phyloP scores from a whole-genome alignment of 2,888 invertebrate species.

The Cepaea hortensis region DNA sequence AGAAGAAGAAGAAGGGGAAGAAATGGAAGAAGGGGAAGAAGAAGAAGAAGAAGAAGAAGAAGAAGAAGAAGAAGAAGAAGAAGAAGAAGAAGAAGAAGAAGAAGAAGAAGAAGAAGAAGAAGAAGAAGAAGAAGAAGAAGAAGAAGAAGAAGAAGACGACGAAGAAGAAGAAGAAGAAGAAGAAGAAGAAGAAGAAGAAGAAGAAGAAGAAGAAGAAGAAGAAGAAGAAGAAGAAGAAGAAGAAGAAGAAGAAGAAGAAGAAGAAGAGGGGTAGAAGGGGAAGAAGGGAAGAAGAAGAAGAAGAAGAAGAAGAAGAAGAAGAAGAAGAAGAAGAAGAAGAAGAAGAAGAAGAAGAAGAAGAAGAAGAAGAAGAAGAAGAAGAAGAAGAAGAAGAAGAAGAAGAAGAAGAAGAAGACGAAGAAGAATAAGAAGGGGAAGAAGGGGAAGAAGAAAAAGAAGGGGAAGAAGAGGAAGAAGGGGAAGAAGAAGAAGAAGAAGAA shows the following conservation, averaged over 20 bases:
- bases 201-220: conserved; percentile 14
- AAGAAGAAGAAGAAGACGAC: not conserved
- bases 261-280: not conserved
- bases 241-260: conserved; percentile 6
- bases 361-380: conserved; percentile 19
- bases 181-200: conserved; percentile 12
- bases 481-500: too few relatives aligned
- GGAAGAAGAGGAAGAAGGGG: too few relatives aligned
- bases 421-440: too few relatives aligned
- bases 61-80: not conserved
- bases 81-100: conserved; percentile 11
- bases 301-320: conserved; percentile 15
- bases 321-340: conserved; percentile 19
- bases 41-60: not conserved
- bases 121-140: conserved; percentile 14
- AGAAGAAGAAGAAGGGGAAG: not conserved
- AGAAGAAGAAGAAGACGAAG: not conserved
- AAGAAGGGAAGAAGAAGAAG: not conserved
- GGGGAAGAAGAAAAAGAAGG: too few relatives aligned
- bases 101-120: conserved; percentile 7
- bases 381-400: conserved; percentile 19
- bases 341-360: conserved; percentile 19
- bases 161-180: not conserved
- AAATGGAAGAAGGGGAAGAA: not conserved
- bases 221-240: conserved; percentile 17